Evolutionary conservation across 1,140 invertebrate species (phyloP).

Genomic region (Nasonia giraulti): DNA sequence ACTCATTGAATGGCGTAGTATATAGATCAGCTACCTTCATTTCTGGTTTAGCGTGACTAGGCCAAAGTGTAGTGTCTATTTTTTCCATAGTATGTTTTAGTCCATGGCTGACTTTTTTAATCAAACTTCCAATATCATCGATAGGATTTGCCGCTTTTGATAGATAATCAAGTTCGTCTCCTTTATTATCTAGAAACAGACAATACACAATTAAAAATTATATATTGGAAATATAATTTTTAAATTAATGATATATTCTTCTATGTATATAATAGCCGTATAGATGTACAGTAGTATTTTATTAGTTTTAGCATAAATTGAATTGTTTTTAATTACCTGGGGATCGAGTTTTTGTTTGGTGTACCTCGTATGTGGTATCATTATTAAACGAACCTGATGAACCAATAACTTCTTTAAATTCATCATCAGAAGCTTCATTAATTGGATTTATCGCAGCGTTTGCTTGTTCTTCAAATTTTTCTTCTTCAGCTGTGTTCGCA

Average conservation of each 20-base stretch:
- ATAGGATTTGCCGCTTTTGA: slow-evolving; percentile 41
- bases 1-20: neutral
- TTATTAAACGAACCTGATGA: neutral
- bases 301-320: neutral
- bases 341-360: slow-evolving; percentile 9
- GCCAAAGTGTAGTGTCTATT: neutral
- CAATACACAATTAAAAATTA: neutral
- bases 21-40: neutral
- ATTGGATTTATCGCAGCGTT: neutral
- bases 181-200: slow-evolving; percentile 24
- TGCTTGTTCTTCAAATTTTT: neutral
- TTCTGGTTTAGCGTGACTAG: neutral
- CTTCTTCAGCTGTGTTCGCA: neutral
- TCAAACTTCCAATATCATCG: neutral
- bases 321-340: slow-evolving; percentile 1
- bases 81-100: neutral
- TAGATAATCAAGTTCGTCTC: slow-evolving; percentile 17
- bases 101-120: neutral
- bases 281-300: neutral
- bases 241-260: neutral
- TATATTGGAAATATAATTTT: no score
- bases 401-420: neutral
- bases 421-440: neutral
- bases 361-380: neutral
- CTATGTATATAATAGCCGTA: neutral